Percentiles rank a stretch among this genome's conserved stretches.
These are phyloP conservation scores for Anseranas semipalmata DNA, from an alignment of 2,113 vertebrate species.

Conservation along the genomic window DNA sequence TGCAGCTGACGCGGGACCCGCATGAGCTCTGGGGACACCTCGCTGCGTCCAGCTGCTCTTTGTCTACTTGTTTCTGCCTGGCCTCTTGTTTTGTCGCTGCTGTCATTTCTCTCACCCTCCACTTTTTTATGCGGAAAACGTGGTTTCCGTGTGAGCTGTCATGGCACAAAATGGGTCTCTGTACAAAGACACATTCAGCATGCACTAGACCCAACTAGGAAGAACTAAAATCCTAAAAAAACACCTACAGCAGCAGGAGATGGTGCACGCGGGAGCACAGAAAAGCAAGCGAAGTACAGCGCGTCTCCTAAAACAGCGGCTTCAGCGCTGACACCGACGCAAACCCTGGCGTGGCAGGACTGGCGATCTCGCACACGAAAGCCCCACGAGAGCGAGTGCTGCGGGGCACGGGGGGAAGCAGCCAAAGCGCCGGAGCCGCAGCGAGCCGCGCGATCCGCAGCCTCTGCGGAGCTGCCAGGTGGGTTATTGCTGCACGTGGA, in stretches of 20 bases:
- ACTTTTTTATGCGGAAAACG: neutral
- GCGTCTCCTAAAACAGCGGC: neutral
- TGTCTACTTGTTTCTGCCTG: neutral
- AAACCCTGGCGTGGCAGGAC: neutral
- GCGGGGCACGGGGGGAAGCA: neutral
- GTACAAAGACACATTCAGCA: neutral
- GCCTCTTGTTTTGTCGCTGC: neutral
- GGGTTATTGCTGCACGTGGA: neutral
- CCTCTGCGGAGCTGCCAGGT: neutral
- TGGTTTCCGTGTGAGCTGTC: neutral
- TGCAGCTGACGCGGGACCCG: neutral
- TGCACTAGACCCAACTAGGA: neutral
- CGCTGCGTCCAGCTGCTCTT: rapidly evolving
- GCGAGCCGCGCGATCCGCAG: neutral
- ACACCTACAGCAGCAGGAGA: neutral
- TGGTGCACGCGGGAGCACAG: rapidly evolving
- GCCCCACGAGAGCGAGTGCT: neutral
- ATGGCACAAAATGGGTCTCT: neutral
- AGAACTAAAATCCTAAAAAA: neutral
- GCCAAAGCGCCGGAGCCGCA: neutral
- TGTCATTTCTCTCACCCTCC: neutral
- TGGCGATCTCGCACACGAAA: no score
- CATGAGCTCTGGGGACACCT: neutral
- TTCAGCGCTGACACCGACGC: neutral
- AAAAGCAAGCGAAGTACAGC: no score